Evolutionary conservation across 2,888 invertebrate species (phyloP), one percentile per base, ranked within the genome.

Genomic region (Hoplodrina blanda): DNA sequence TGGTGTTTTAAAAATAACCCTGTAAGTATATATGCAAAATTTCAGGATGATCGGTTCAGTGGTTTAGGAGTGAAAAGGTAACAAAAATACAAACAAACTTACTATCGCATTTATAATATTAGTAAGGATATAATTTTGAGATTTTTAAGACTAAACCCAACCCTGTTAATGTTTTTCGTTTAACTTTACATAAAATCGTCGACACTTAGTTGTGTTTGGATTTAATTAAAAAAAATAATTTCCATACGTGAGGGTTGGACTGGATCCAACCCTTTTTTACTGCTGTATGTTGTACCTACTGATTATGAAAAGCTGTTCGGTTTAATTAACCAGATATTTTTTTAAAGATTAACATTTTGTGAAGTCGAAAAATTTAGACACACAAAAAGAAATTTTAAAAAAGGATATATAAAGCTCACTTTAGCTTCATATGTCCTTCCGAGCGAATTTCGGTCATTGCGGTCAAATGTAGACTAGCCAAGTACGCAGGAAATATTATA

Each of bases 151-250:
- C 69, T 19, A 59, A 75, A 55, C 46, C 63, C 4, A 37, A 56
- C 19, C 50, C 11, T 17, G 19, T 65, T 62, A 17, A 65, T 67
- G 37, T 44, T 69, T 57, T 76, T 11, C 68, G 65, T 71, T 66
- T 62, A 61, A 69, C 33, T 71, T 76, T 20, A 33, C 25, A 19
- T 67, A 55, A 71, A 65, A 69, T 19, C 20, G 54, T 53, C 49
- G 37, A 68, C 63, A 37, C 49, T 82, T 64, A 30, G 62, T 13
- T 68, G 56, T 19, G 49, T 4, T 53, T 11, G 6, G 49, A 46
- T 80, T 69, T 57, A 76, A 78, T 78, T 76, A 62, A 70, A 80
- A 73, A 13, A 68, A 46, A 56, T 53, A 55, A 62, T 75, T 56
- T 74, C 10, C 41, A 46, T 56, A 44, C 37, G 59, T 37, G 33